Conservation (phyloP, 1,140 invertebrate genomes). For the Dysdera silvatica region DNA sequence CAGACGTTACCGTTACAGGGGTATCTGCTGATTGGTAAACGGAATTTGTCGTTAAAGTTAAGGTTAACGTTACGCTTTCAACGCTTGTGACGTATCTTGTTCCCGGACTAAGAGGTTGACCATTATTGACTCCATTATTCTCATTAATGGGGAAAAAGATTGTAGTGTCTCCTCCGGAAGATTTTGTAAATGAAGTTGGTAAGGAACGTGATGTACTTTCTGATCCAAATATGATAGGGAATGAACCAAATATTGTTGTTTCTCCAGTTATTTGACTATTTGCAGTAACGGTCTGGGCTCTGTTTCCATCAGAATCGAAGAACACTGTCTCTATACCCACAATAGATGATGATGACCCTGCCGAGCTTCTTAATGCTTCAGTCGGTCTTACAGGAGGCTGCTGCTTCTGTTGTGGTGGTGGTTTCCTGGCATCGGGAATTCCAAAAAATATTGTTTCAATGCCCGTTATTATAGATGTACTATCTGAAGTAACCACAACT, state of each 20-base stretch:
- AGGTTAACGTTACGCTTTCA: slow-evolving; percentile 32
- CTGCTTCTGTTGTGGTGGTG: not conserved
- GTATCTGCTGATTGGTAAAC: slow-evolving; percentile 35
- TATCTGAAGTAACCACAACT: not conserved
- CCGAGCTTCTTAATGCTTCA: slow-evolving; percentile 1
- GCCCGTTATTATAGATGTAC: slow-evolving; percentile 28
- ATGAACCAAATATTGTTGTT: slow-evolving; percentile 24
- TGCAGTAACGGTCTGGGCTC: not conserved
- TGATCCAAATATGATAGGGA: not conserved
- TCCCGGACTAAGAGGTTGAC: not conserved
- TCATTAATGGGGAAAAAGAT: slow-evolving; percentile 31
- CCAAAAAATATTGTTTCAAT: slow-evolving; percentile 32
- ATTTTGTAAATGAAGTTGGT: not conserved
- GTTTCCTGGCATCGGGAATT: slow-evolving; percentile 15
- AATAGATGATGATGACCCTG: slow-evolving; percentile 12
- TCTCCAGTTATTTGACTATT: slow-evolving; percentile 18
- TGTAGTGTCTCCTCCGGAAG: slow-evolving; percentile 23
- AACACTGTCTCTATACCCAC: slow-evolving; percentile 26
- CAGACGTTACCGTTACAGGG: slow-evolving; percentile 37
- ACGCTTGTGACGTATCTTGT: slow-evolving; percentile 35
- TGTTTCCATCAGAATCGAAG: slow-evolving; percentile 23
- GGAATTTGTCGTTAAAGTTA: slow-evolving; percentile 35
- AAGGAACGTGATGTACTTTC: not conserved
- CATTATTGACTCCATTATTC: not conserved
- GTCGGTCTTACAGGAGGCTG: not conserved